Evolutionary conservation across 1,140 invertebrate genomes (phyloP).

Genomic region (Cyphomyrmex costatus): DNA sequence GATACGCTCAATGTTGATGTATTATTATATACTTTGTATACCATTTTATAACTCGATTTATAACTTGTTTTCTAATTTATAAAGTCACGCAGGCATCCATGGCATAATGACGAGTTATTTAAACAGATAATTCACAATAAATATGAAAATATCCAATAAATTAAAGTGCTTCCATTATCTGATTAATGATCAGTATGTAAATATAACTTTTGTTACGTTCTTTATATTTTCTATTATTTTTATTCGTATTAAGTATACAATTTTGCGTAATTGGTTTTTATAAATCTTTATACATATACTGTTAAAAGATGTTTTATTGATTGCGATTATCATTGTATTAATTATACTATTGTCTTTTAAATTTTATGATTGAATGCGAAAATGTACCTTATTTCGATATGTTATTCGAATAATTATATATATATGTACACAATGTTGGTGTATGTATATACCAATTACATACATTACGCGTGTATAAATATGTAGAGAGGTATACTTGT

Average conservation of each 20-base stretch:
- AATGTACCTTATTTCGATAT: slow-evolving; percentile 46
- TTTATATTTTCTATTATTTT: slow-evolving; percentile 33
- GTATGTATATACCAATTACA: neutral
- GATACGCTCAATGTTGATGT: slow-evolving; percentile 40
- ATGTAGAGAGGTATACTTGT: slow-evolving; percentile 14
- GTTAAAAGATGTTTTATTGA: slow-evolving; percentile 40
- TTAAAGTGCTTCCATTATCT: slow-evolving; percentile 68
- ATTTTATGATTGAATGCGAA: slow-evolving; percentile 35
- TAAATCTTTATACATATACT: slow-evolving; percentile 40
- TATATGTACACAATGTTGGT: neutral
- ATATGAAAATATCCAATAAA: slow-evolving; percentile 35
- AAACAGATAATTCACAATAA: slow-evolving; percentile 36
- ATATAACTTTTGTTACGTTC: slow-evolving; percentile 55
- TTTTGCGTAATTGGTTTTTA: slow-evolving; percentile 38
- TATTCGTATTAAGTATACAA: slow-evolving; percentile 42
- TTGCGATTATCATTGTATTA: slow-evolving; percentile 12
- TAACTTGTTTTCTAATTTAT: slow-evolving; percentile 62
- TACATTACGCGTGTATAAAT: slow-evolving; percentile 41
- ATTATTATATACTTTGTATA: slow-evolving; percentile 37
- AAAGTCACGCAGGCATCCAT: neutral
- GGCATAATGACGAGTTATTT: slow-evolving; percentile 26
- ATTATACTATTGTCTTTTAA: slow-evolving; percentile 26
- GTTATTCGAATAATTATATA: slow-evolving; percentile 40
- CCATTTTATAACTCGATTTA: slow-evolving; percentile 39
- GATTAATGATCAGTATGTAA: slow-evolving; percentile 68